phyloP scores from a whole-genome alignment of 2,113 vertebrate genomes.

The Triplophysa tibetana region DNA sequence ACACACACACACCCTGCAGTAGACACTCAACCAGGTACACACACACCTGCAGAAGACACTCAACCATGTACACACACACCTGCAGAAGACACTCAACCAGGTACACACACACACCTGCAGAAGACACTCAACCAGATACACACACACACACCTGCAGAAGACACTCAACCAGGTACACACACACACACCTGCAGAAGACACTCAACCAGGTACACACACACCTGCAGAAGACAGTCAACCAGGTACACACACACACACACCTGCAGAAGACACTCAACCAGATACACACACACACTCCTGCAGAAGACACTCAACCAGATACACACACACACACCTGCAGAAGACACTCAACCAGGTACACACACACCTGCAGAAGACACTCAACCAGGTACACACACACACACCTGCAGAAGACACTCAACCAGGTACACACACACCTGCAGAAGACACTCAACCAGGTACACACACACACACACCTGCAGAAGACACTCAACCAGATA shows the following conservation, averaged over 20 bases:
- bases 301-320: constrained; percentile 95
- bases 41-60: no score
- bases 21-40: no score
- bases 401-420: constrained; percentile 87
- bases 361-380: no score
- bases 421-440: constrained; percentile 77
- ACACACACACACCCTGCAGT: not conserved
- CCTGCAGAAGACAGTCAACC: constrained; percentile 89
- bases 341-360: no score
- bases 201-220: constrained; percentile 59
- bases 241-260: constrained; percentile 70
- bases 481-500: constrained; percentile 93
- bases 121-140: no score
- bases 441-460: no score
- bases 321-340: not conserved
- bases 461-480: constrained; percentile 73
- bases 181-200: not conserved
- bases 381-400: constrained; percentile 91
- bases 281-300: constrained; percentile 56
- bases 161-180: constrained; percentile 86
- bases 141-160: constrained; percentile 82
- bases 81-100: constrained; percentile 93
- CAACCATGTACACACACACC: no score
- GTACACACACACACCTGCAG: constrained; percentile 60
- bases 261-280: no score